phyloP scores from a whole-genome alignment of 1,140 invertebrate species.

The Ceratina calcarata region DNA sequence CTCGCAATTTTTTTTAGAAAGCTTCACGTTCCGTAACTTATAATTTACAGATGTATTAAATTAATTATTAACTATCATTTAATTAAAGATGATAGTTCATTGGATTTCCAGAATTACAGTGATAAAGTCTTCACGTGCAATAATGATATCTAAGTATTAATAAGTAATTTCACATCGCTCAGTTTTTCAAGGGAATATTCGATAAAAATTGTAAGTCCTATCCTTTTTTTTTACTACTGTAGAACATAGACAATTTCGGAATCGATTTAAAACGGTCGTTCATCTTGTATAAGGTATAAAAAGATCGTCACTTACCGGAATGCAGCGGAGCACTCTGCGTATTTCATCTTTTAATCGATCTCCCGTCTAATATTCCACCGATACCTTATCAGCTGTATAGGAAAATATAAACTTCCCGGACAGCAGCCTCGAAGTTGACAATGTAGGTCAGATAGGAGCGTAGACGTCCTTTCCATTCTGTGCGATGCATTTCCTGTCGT shows the following conservation, averaged over 20 bases:
- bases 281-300: background rate
- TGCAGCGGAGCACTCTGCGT: background rate
- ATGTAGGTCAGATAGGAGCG: constrained; percentile 14
- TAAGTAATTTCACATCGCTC: too few relatives aligned
- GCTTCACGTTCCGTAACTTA: background rate
- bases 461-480: constrained; percentile 1
- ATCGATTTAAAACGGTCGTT: background rate
- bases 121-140: too few relatives aligned
- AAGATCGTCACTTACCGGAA: background rate
- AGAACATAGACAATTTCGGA: too few relatives aligned
- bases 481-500: constrained; percentile 21
- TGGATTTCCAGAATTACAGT: too few relatives aligned
- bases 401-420: constrained; percentile 8
- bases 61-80: background rate
- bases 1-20: background rate
- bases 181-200: too few relatives aligned
- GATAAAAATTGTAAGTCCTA: too few relatives aligned
- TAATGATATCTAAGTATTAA: too few relatives aligned
- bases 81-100: too few relatives aligned
- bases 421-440: background rate
- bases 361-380: background rate
- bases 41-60: background rate
- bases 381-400: background rate
- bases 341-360: constrained; percentile 8
- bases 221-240: too few relatives aligned